Base-by-base conservation (phyloP, 2,113 vertebrate species). In the Corythornis vintsioides region DNA sequence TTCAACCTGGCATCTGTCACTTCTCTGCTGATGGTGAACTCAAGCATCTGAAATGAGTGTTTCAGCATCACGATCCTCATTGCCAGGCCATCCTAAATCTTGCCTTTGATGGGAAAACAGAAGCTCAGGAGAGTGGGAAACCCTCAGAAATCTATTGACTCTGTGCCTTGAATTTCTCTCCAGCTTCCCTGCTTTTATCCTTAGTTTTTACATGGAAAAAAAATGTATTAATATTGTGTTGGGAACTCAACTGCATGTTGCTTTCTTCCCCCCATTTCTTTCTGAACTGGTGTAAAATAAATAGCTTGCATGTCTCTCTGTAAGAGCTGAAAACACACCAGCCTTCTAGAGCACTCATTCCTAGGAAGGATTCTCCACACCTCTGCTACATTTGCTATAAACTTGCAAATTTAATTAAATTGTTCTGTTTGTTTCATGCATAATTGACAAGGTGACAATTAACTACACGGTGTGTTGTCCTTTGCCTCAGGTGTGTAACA, bases 371-470 rank as follows among this genome's bases (percentile, higher is more conserved):
- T 57, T 76, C 29, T 42, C 72, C 74, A 55, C 4, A 50, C 25
- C 13, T 83, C 86, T 90, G 80, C 61, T 78, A 78, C 81, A 90
- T 81, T 56, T 90, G 40, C 40, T 93, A 56, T 84, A 60, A 84
- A 83, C 14, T 84, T 61, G 53, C 35, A 69, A 82, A 90, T 89
- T 89, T 84, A 93, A 87, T 93, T 83, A 88, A 77, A 59, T 81
- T n/a, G 66, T 79, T 89, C 91, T 90, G 35, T 82, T 90, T 89
- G 40, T 88, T 94, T 67, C 92, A 94, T 94, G 73, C 47, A 92
- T 91, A 96, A 93, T 92, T 95, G 85, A 92, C 67, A 80, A 35
- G 45, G 52, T 88, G 92, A 95, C 92, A 90, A 93, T 85, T 92
- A 91, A 80, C 84, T 84, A 57, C 57, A 55, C 76, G 57, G 48